Base-by-base conservation (phyloP, 2,888 invertebrate species). In the Mongoloraphidia duomilia region DNA sequence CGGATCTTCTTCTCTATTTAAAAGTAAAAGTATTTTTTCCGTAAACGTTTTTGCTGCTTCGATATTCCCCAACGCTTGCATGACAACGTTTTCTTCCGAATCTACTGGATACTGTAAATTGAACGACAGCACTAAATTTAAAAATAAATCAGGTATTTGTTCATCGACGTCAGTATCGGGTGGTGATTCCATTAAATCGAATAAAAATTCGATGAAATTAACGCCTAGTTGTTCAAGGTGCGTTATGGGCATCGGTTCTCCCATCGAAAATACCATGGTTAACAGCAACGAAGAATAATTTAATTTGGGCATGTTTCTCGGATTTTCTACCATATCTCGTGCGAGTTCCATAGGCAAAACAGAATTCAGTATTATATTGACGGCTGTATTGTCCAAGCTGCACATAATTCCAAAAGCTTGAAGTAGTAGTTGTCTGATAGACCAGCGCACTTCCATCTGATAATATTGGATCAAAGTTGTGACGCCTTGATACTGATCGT, bases 381-480 rank as follows among this genome's bases (percentile, higher is more conserved):
- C 75, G 41, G 89, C 84, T 5, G 82, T 80, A 50, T 81, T 76
- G 65, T 92, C 90, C 52, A 94, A 70, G 34, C 84, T 83, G 62
- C 92, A 92, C 76, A 93, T 82, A 34, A 87, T 84, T 14, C 86
- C 86, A 65, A 94, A 92, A 8, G 88, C 84, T 72, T 91, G 77
- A 49, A 94, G 68, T 40, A 94, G 70, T 9, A 88, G 72, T 61
- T 86, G 82, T 54, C 92, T 76, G 51, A 92, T 81, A 0, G 84
- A 82, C 89, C 89, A 89, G 54, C 89, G 72, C 1, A 85, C 80
- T 68, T 94, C 95, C 94, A 94, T 94, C 72, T 95, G 95, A 67
- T 94, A 95, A 71, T 92, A 95, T 61, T 90, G 85, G 49, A 92
- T 87, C 50, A 96, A 71, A 49, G 86, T 84, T 40, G 82, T 80